These are phyloP conservation scores for Pachliopta kotzebuea DNA, from an alignment of 2,888 invertebrate species.

Conservation along the genomic window DNA sequence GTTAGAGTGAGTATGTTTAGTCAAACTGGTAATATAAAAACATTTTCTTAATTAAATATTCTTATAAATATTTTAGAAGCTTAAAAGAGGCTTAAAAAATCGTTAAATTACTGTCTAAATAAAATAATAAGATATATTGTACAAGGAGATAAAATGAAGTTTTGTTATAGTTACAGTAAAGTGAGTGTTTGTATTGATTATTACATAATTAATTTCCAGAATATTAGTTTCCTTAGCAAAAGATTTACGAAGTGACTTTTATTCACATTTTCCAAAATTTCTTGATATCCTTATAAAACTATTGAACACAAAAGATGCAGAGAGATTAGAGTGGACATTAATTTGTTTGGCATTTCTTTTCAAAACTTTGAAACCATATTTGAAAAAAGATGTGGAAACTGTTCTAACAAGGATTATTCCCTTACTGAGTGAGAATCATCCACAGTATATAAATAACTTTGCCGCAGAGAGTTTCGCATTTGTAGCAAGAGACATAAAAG, in stretches of 20 bases:
- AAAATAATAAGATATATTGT: too few relatives aligned
- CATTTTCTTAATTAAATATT: neutral
- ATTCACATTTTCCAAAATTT: slow-evolving; percentile 89
- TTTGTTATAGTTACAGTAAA: neutral
- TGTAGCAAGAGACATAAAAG: slow-evolving; percentile 92
- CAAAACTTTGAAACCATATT: slow-evolving; percentile 91
- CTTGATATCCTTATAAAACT: slow-evolving; percentile 86
- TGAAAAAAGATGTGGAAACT: slow-evolving; percentile 88
- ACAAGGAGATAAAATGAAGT: too few relatives aligned
- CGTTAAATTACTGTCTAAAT: too few relatives aligned
- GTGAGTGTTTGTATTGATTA: neutral
- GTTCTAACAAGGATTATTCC: slow-evolving; percentile 87
- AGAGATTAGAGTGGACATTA: slow-evolving; percentile 92
- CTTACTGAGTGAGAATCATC: slow-evolving; percentile 87
- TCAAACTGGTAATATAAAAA: neutral
- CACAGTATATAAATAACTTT: slow-evolving; percentile 93
- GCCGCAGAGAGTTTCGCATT: slow-evolving; percentile 98
- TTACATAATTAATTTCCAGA: slow-evolving; percentile 68
- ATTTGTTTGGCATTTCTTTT: slow-evolving; percentile 93
- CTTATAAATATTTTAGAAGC: too few relatives aligned
- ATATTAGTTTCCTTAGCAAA: slow-evolving; percentile 91
- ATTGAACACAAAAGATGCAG: slow-evolving; percentile 88
- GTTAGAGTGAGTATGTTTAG: slow-evolving; percentile 86
- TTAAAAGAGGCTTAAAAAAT: too few relatives aligned
- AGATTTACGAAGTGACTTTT: slow-evolving; percentile 94